phyloP scores from a whole-genome alignment of 2,797 vertebrate genomes.

The Delichon dasypus region DNA sequence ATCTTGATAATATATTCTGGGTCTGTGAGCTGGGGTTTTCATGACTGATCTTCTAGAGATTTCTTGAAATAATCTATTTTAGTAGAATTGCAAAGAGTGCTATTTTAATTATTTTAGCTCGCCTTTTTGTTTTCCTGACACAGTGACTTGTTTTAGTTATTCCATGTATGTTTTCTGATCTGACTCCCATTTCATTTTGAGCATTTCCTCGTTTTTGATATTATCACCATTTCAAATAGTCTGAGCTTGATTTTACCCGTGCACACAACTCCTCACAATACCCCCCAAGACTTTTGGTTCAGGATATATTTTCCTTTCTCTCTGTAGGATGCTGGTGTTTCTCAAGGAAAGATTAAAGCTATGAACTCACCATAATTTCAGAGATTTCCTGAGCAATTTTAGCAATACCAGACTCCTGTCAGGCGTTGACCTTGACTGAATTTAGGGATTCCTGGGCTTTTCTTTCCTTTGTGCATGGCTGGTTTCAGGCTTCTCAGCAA shows the following conservation, averaged over 20 bases:
- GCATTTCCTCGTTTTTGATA: constrained; percentile 14
- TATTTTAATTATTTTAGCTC: neutral
- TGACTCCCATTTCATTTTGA: neutral
- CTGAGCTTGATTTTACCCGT: neutral
- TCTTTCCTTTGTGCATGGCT: neutral
- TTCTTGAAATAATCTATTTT: constrained; percentile 18
- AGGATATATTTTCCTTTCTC: neutral
- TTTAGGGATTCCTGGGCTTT: neutral
- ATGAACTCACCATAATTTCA: neutral
- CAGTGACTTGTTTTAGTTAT: neutral
- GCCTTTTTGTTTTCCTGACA: neutral
- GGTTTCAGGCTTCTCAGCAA: neutral
- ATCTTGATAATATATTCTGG: neutral
- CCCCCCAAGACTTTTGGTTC: neutral
- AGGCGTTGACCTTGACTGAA: neutral
- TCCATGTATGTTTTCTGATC: neutral
- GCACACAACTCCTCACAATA: neutral
- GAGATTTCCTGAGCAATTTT: neutral
- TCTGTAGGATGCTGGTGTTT: neutral
- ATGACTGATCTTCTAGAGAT: neutral
- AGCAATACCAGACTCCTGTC: neutral
- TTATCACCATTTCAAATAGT: neutral
- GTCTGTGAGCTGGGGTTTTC: neutral
- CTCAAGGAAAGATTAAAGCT: neutral
- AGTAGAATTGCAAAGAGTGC: neutral